Evolutionary conservation across 1,140 invertebrate species (phyloP).

Genomic region (Trichoplusia ni): DNA sequence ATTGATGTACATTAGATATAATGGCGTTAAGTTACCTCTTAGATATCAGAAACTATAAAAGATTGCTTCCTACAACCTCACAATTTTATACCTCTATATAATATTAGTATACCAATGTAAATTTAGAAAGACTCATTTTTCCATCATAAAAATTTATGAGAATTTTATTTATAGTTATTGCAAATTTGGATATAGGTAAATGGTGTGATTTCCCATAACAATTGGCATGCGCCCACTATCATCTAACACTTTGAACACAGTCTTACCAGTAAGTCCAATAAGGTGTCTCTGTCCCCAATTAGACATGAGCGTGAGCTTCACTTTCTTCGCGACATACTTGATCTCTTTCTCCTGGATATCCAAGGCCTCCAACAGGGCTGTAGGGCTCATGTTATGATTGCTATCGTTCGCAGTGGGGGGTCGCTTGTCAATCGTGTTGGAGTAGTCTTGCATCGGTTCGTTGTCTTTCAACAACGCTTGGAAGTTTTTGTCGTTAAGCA

Average conservation of each 20-base stretch:
- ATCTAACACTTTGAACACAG: neutral
- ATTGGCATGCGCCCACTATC: too few species aligned
- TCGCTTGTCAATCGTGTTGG: slow-evolving; percentile 72
- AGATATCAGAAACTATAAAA: too few species aligned
- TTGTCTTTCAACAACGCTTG: slow-evolving; percentile 79
- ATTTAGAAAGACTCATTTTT: too few species aligned
- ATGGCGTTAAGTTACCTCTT: too few species aligned
- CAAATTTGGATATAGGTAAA: too few species aligned
- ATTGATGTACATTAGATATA: too few species aligned
- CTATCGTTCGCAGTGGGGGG: slow-evolving; percentile 82
- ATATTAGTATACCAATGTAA: too few species aligned
- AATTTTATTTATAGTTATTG: too few species aligned
- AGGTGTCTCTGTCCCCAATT: slow-evolving; percentile 83
- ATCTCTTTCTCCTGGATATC: slow-evolving; percentile 52
- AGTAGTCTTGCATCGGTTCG: slow-evolving; percentile 46
- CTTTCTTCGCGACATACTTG: slow-evolving; percentile 73
- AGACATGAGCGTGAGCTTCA: slow-evolving; percentile 82
- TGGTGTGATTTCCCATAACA: too few species aligned
- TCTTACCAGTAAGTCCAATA: slow-evolving; percentile 82
- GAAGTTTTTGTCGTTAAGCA: slow-evolving; percentile 87
- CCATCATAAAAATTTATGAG: too few species aligned
- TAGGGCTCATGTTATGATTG: slow-evolving; percentile 52
- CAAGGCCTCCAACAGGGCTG: slow-evolving; percentile 34
- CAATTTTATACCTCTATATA: too few species aligned
- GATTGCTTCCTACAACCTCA: too few species aligned